Evolutionary conservation across 2,888 invertebrate genomes (phyloP), one percentile per base, ranked within the genome.

Genomic region (Papilio gigon): DNA sequence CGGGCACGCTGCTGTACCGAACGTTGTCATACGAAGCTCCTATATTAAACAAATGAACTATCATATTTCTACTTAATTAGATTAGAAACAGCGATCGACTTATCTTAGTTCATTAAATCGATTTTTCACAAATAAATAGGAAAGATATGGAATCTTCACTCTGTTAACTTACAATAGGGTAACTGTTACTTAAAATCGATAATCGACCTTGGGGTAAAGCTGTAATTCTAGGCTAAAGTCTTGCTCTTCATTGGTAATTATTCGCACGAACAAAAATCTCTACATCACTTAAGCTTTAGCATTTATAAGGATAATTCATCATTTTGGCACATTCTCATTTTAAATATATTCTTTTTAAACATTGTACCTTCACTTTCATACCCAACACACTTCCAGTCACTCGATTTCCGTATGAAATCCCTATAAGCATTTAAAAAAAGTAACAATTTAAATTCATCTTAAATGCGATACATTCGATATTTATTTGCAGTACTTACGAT

Each of bases 1-100:
- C 2, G 95, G 95, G 69, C 94, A 94, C 0, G 94, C 93, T 0
- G 95, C 92, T 0, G 94, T 93, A 2, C 95, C 95, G 77, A 95
- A 95, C 6, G 94, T 93, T 40, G 94, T 84, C 60, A 93, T 85
- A 1, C 95, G 93, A 4, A 95, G 84, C 44, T 93, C 93, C 95
- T 95, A 75, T 1, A 74, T 74, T 6, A 35, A 27, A 50, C 2
- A 25, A 58, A 30, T 40, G 12, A 17, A 64, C 14, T 27, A 25
- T 25, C 9, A n/a, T 30, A 30, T 3, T n/a, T 9, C 20, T 60
- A 40, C 12, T 4, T 11, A 56, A 33, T 30, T 40, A n/a, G n/a
- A 11, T 2, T 44, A 9, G 20, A 42, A 17, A 3, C 17, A 12
- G n/a, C n/a, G n/a, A n/a, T n/a, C n/a, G n/a, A n/a, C n/a, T n/a